Conservation (phyloP, 2,797 vertebrate genomes). For the Trichosurus vulpecula region DNA sequence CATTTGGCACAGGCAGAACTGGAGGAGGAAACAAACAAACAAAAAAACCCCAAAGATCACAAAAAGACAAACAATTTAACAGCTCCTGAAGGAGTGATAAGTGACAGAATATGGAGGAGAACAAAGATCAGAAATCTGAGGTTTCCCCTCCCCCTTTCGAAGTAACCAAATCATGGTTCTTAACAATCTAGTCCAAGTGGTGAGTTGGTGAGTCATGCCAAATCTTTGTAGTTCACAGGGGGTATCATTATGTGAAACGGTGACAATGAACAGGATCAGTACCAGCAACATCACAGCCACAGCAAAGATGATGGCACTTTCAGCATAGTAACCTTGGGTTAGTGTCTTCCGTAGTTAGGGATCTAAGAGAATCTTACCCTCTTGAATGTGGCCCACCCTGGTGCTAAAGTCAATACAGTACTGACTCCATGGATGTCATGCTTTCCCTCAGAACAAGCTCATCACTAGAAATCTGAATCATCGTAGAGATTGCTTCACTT, state of each 20-base stretch:
- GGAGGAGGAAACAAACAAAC: neutral
- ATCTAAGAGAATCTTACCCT: neutral
- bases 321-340: neutral
- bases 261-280: neutral
- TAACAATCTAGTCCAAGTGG: neutral
- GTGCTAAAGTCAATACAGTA: neutral
- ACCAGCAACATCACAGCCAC: neutral
- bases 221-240: neutral
- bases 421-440: neutral
- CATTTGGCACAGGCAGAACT: neutral
- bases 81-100: neutral
- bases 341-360: neutral
- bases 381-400: neutral
- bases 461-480: neutral
- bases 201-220: neutral
- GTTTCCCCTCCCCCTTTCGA: neutral
- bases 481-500: neutral
- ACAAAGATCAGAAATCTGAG: neutral
- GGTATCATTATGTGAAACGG: neutral
- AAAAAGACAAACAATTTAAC: neutral
- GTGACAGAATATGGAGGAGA: neutral
- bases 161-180: neutral
- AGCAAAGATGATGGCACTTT: neutral
- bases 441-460: neutral
- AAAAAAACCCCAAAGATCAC: neutral